A percentile compares a stretch with the other conserved stretches of the same genome.
These are phyloP conservation scores for Liparis tanakae DNA, from an alignment of 2,797 vertebrate species.

Conservation along the genomic window DNA sequence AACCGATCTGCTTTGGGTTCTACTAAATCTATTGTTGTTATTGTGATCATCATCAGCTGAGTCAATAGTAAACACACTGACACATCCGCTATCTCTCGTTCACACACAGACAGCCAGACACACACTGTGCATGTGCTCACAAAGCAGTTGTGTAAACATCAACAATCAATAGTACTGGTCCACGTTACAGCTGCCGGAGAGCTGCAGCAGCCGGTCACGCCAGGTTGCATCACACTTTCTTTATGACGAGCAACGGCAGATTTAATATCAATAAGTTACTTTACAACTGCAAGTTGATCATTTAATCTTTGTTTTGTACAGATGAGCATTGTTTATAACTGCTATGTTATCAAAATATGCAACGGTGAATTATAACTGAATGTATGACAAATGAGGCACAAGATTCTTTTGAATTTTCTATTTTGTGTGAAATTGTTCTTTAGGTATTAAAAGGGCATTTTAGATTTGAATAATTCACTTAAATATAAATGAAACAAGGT, in stretches of 20 bases:
- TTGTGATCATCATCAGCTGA: constrained; percentile 61
- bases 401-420: neutral
- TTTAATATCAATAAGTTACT: neutral
- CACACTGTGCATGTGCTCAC: constrained; percentile 27
- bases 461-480: constrained; percentile 19
- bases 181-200: constrained; percentile 37
- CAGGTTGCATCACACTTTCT: constrained; percentile 17
- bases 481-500: too few relatives aligned
- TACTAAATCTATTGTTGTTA: constrained; percentile 47
- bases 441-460: constrained; percentile 3
- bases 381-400: neutral
- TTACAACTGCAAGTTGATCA: neutral
- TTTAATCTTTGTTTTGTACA: neutral
- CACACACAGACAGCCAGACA: constrained; percentile 17
- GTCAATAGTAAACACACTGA: constrained; percentile 51
- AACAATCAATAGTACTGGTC: constrained; percentile 43
- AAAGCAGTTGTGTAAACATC: constrained; percentile 54
- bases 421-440: neutral
- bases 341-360: neutral
- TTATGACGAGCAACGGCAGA: constrained; percentile 4
- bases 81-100: constrained; percentile 19
- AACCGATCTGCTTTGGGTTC: constrained; percentile 38
- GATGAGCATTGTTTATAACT: neutral
- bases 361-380: neutral
- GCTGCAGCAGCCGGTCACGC: neutral